phyloP scores from a whole-genome alignment of 2,888 invertebrate species.

The Oscheius onirici region DNA sequence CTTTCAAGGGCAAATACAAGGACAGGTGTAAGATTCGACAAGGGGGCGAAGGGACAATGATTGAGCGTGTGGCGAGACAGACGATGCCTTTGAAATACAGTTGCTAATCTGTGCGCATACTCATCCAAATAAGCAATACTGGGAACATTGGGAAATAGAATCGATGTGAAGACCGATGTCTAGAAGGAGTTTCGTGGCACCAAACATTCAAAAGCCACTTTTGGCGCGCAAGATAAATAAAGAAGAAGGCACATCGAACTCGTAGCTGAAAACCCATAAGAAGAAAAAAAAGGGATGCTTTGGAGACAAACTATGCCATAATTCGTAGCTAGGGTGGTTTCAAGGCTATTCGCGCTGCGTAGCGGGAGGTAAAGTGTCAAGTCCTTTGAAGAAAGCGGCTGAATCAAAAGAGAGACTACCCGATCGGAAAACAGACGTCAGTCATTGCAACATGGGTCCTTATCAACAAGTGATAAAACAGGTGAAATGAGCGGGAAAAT shows the following conservation, averaged over 20 bases:
- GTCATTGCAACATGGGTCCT: background rate
- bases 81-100: background rate
- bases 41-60: background rate
- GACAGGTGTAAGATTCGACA: background rate
- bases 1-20: conserved; percentile 19
- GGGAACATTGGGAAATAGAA: background rate
- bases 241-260: background rate
- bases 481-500: background rate
- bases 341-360: too few relatives aligned
- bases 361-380: too few relatives aligned
- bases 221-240: conserved; percentile 27
- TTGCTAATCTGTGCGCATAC: background rate
- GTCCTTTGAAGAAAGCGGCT: too few relatives aligned
- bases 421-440: too few relatives aligned
- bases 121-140: background rate
- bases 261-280: too few relatives aligned
- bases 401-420: too few relatives aligned
- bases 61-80: background rate
- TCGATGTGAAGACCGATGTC: background rate
- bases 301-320: too few relatives aligned
- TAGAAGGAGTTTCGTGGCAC: background rate
- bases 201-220: conserved; percentile 28
- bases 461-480: background rate
- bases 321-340: too few relatives aligned
- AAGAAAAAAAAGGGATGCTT: too few relatives aligned